Evolutionary conservation across 2,797 vertebrate genomes (phyloP).

Genomic region (Tragopan temminckii): DNA sequence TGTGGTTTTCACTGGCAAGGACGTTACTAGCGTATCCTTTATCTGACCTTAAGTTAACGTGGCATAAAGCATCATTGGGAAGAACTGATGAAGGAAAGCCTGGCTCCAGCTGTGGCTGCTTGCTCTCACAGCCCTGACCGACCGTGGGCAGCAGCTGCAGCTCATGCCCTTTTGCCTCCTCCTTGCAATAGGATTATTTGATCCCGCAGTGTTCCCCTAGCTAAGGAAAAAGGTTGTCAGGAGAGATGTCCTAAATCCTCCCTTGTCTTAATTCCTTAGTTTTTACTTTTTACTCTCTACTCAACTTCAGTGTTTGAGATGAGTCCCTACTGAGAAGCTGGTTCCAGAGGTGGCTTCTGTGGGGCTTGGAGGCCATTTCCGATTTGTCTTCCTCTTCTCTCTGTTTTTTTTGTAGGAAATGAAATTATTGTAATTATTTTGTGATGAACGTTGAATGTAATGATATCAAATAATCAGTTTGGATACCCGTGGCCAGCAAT

Average conservation of each 20-base stretch:
- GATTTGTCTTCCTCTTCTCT: not conserved
- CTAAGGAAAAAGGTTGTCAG: not conserved
- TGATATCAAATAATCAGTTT: not conserved
- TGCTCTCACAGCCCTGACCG: not conserved
- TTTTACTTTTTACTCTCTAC: not conserved
- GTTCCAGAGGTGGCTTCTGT: not conserved
- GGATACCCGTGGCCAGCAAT: not conserved
- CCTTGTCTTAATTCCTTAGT: not conserved
- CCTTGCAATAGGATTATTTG: not conserved
- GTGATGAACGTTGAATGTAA: not conserved
- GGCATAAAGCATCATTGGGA: constrained; percentile 25
- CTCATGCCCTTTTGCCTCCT: not conserved
- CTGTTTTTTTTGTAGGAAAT: not conserved
- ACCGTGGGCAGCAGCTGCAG: not conserved
- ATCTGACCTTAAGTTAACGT: constrained; percentile 48
- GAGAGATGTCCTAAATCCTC: not conserved
- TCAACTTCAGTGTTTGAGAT: not conserved
- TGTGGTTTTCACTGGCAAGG: constrained; percentile 35
- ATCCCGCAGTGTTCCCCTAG: not conserved
- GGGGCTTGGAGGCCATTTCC: not conserved
- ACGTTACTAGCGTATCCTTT: constrained; percentile 37
- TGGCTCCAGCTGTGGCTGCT: constrained; percentile 20
- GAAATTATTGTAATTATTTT: not conserved
- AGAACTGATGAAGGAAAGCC: constrained; percentile 17
- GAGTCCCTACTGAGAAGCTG: not conserved